phyloP scores from a whole-genome alignment of 2,888 invertebrate species.

The Exocentrus adspersus region DNA sequence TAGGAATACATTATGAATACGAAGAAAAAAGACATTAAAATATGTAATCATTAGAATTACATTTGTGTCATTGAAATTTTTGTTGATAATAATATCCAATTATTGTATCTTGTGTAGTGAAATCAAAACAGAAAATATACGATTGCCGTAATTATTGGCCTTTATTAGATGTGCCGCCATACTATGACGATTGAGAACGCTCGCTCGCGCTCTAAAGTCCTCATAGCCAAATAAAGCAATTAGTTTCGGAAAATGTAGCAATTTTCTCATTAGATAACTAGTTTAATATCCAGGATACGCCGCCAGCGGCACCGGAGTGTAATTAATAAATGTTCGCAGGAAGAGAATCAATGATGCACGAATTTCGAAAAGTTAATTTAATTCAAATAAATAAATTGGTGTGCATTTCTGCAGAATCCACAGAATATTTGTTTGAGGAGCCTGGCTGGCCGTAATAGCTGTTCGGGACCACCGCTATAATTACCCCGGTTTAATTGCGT shows the following conservation, averaged over 20 bases:
- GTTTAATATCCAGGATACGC: constrained; percentile 13
- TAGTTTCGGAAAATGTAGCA: constrained; percentile 17
- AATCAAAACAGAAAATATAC: no score
- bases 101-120: no score
- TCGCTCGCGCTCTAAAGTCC: no score
- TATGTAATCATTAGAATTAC: no score
- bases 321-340: constrained; percentile 25
- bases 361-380: constrained; percentile 50
- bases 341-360: constrained; percentile 39
- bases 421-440: constrained; percentile 47
- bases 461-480: constrained; percentile 37
- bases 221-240: constrained; percentile 17
- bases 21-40: no score
- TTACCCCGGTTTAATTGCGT: constrained; percentile 55
- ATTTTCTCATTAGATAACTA: constrained; percentile 20
- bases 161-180: no score
- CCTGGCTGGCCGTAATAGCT: constrained; percentile 13
- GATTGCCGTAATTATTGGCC: no score
- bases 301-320: constrained; percentile 15
- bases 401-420: constrained; percentile 49
- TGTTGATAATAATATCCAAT: no score
- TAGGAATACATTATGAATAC: no score
- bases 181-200: background rate
- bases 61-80: no score
- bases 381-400: constrained; percentile 55